Evolutionary conservation across 2,113 vertebrate genomes (phyloP).

Genomic region (Colinus virginianus): DNA sequence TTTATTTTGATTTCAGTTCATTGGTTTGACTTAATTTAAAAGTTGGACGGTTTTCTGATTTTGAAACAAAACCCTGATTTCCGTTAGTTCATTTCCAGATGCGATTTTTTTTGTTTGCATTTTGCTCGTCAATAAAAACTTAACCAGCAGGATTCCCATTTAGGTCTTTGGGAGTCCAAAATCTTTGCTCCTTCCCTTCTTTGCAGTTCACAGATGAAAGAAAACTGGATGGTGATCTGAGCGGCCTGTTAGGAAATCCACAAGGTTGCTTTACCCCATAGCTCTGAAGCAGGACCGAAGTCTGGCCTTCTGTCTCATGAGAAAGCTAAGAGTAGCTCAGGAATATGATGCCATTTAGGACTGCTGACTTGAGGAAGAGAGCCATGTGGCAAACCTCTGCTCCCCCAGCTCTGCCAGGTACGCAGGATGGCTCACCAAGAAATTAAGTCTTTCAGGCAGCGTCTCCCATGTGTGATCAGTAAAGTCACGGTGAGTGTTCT

Average conservation of each 20-base stretch:
- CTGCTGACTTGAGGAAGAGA: background rate
- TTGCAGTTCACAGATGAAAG: background rate
- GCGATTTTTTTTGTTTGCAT: background rate
- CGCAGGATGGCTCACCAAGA: background rate
- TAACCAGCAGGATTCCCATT: background rate
- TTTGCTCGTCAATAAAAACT: background rate
- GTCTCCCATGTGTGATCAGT: rapidly evolving
- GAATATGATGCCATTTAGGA: no score
- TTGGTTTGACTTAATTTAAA: background rate
- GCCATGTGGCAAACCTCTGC: background rate
- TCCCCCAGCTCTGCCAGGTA: background rate
- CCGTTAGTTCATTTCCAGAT: background rate
- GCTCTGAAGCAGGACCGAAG: background rate
- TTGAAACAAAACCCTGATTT: background rate
- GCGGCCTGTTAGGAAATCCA: background rate
- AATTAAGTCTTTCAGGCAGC: background rate
- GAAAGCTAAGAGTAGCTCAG: background rate
- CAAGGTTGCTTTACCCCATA: background rate
- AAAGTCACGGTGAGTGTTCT: background rate
- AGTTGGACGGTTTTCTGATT: background rate
- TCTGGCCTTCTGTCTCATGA: background rate
- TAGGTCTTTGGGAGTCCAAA: background rate
- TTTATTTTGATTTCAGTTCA: background rate
- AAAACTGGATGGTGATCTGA: background rate
- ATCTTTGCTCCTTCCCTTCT: background rate